Base-by-base conservation (phyloP, 2,888 invertebrate species). In the Dilophus febrilis region DNA sequence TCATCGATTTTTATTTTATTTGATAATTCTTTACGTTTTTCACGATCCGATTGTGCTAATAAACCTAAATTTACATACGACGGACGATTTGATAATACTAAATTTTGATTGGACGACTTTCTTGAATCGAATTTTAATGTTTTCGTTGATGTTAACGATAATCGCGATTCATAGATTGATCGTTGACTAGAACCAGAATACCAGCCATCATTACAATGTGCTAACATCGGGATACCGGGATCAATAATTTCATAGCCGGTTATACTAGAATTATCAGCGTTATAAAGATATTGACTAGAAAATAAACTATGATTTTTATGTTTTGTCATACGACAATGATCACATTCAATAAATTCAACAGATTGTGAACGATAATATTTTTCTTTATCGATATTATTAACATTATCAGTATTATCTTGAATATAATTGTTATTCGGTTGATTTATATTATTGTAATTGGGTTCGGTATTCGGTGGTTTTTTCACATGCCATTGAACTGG, bases 401-500 rank as follows among this genome's bases (percentile, higher is more conserved):
- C 18, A 22, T n/a, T 16, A 10, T 19, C 32, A 16, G 11, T 26
- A 14, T 22, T 38, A 11, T 35, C 42, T 19, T 19, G 4, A 17
- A 28, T 35, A 4, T 38, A 6, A 4, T 46, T 28, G 4, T 53
- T 50, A 2, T 18, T 16, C 19, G 13, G 26, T 5, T 22, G n/a
- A 12, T 33, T 33, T 44, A 4, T 29, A n/a, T 13, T 11, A n/a
- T 29, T 11, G 11, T 29, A 7, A 29, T 29, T 11, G 11, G 4
- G 56, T 53, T 48, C 61, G 65, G 4, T 22, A 22, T 22, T 22
- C 4, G 5, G 16, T 12, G 14, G 35, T 32, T 18, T 30, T 52
- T 71, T 71, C 4, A 69, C 63, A 53, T 83, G 82, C 78, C 76
- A 77, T 55, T 74, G 73, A 1, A 82, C 78, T 3, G 83, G 83